A percentile compares a stretch with the other conserved stretches of the same genome.
phyloP scores from a whole-genome alignment of 2,113 vertebrate species.

The Gymnobelideus leadbeateri region DNA sequence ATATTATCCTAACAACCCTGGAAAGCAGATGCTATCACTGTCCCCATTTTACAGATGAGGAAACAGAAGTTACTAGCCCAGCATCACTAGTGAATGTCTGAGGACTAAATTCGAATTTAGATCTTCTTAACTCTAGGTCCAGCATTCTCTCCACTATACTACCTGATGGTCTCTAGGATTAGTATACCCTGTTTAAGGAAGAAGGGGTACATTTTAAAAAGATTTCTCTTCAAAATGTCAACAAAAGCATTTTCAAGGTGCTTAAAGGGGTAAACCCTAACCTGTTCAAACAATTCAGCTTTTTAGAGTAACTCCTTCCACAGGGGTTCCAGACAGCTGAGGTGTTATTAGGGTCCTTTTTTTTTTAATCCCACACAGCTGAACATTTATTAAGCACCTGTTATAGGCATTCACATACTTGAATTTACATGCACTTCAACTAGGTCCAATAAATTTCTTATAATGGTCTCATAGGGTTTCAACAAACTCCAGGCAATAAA shows the following conservation, averaged over 20 bases:
- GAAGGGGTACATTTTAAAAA: neutral
- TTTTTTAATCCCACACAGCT: neutral
- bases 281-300: neutral
- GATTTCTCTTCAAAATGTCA: neutral
- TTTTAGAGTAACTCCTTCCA: neutral
- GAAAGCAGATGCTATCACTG: neutral
- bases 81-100: neutral
- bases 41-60: neutral
- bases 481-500: neutral
- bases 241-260: neutral
- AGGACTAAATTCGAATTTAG: neutral
- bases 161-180: too few relatives aligned
- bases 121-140: neutral
- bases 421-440: neutral
- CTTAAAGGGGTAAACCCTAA: neutral
- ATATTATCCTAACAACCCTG: neutral
- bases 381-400: neutral
- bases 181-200: neutral
- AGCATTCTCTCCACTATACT: neutral
- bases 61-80: neutral
- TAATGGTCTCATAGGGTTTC: neutral
- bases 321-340: neutral
- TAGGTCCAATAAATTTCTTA: neutral
- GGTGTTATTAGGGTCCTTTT: neutral
- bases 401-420: neutral